A percentile compares a stretch with the other conserved stretches of the same genome.
Conservation (phyloP, 2,113 vertebrate genomes). For the Galbula dea region DNA sequence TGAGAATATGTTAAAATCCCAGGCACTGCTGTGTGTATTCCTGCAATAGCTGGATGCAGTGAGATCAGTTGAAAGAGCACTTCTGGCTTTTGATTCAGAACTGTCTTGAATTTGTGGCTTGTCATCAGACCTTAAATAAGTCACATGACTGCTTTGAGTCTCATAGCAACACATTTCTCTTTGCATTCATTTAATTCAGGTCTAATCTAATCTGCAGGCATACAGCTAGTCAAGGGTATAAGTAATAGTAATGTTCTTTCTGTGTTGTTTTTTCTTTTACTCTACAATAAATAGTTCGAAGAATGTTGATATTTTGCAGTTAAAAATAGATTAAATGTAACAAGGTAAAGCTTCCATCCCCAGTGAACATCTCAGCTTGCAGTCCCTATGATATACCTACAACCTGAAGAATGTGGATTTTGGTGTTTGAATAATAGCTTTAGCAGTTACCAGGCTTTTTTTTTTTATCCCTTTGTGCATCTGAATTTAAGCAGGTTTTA, state of each 20-base stretch:
- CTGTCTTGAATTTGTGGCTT: slow-evolving; percentile 22
- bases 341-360: neutral
- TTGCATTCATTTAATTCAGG: slow-evolving; percentile 35
- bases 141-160: slow-evolving; percentile 50
- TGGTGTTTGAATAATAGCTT: neutral
- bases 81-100: neutral
- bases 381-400: neutral
- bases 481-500: neutral
- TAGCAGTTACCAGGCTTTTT: neutral
- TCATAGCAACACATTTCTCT: slow-evolving; percentile 60
- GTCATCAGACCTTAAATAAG: neutral
- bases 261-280: neutral
- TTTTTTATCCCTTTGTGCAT: neutral
- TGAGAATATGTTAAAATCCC: neutral
- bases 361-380: neutral
- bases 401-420: neutral
- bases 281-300: neutral
- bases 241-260: neutral
- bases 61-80: neutral
- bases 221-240: slow-evolving; percentile 19
- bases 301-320: neutral
- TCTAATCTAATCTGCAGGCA: slow-evolving; percentile 35
- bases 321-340: neutral
- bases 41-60: neutral
- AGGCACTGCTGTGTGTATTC: neutral